Evolutionary conservation across 2,888 invertebrate species (phyloP), one percentile per base, ranked within the genome.

Genomic region (Eumacrocentrus americanus): DNA sequence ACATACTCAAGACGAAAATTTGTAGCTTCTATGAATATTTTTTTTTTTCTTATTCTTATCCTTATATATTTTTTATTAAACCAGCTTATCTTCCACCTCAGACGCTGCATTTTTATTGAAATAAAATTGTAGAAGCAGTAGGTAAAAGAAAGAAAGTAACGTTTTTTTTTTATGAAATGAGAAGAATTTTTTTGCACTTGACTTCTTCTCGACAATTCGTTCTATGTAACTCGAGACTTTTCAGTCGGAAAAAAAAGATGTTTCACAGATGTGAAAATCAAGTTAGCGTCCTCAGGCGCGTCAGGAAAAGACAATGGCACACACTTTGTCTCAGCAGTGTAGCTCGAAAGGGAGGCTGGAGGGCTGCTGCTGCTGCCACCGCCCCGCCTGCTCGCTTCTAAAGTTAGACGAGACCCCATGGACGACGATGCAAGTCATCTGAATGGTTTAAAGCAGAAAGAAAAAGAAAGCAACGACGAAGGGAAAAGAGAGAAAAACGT

Each of bases 371-470:
- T 4, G 5, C 34, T 42, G 35, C 47, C 47, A 20, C 48, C 23
- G 16, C 29, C 16, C 12, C 34, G 14, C 55, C 29, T 50, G 51
- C 38, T 48, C 37, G 63, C 25, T 52, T 50, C 65, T 65, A 65
- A 65, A 65, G 65, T 65, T 65, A 65, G 65, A 61, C 55, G 20
- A 48, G 51, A 58, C 65, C 63, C 65, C 61, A 65, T 55, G 65
- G 63, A 60, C 53, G 53, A 50, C 18, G 29, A 29, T 16, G 48
- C 46, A 55, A 51, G 59, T 55, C 54, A 52, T 58, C 42, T 47
- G 56, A 56, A 57, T 50, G 40, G 48, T 38, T 52, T 47, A 46
- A 51, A 46, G 48, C 34, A 38, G 34, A 35, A 51, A 35, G 11
- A 12, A 25, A 25, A 46, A 14, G 37, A 38, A 16, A 35, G n/a